phyloP scores from a whole-genome alignment of 2,113 vertebrate genomes.

The Muntiacus reevesi region DNA sequence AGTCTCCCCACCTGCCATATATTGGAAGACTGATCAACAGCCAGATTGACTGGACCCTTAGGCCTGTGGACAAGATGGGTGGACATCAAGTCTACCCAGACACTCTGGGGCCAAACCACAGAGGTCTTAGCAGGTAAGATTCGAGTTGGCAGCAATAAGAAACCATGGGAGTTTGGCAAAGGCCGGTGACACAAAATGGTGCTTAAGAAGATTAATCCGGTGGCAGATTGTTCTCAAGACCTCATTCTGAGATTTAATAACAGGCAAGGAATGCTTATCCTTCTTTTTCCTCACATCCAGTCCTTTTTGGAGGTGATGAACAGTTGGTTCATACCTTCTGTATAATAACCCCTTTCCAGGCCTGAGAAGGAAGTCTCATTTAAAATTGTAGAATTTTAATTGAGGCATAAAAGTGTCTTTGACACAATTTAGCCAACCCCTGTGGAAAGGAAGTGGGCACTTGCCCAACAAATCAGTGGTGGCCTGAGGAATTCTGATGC shows the following conservation, averaged over 20 bases:
- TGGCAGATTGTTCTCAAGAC: slow-evolving; percentile 48
- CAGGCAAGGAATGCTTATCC: background rate
- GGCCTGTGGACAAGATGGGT: background rate
- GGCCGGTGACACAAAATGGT: background rate
- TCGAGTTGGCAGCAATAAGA: background rate
- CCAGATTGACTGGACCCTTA: background rate
- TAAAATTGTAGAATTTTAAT: slow-evolving; percentile 3
- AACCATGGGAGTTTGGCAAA: slow-evolving; percentile 40
- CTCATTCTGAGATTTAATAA: slow-evolving; percentile 66
- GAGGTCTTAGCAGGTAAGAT: background rate
- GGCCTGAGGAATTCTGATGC: background rate
- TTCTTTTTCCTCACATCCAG: background rate
- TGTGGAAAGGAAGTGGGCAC: background rate
- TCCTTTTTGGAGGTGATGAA: slow-evolving; percentile 49
- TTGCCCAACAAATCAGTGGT: background rate
- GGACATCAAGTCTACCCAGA: background rate
- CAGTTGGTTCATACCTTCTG: slow-evolving; percentile 56
- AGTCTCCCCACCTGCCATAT: background rate
- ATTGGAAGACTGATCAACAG: background rate
- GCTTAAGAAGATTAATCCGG: slow-evolving; percentile 26
- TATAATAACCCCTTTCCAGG: background rate
- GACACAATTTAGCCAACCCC: background rate
- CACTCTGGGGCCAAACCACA: background rate
- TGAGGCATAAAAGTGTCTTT: slow-evolving; percentile 39
- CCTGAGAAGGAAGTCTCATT: background rate